Base-by-base conservation (phyloP, 2,797 vertebrate species). In the Dicrostonyx torquatus region DNA sequence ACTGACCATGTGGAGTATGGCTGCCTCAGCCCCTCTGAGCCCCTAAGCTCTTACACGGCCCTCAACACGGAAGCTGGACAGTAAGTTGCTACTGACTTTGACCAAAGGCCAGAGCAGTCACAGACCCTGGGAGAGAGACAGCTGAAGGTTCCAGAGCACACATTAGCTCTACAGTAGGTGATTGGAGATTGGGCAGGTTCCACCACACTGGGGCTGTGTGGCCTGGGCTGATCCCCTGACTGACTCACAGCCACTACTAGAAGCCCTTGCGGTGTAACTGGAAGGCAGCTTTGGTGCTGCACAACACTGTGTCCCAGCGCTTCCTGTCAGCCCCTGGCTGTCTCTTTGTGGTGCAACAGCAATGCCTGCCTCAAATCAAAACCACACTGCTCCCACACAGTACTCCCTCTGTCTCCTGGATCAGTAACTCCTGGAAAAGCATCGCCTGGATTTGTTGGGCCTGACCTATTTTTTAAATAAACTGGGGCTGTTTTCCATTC, bases 381-480 rank as follows among this genome's bases (percentile, higher is more conserved):
- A 72, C 17, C 94, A 73, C 75, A 34, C 48, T 43, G 93, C 86
- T 73, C 88, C 92, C 86, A 64, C 70, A 79, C 10, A 0, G 34
- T 48, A 24, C 77, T 83, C 86, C 72, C 87, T 93, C 94, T 66
- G 86, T 70, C 95, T 94, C 85, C 78, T 13, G 60, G 43, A 89
- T 94, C 85, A 18, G 53, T 70, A 89, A 85, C 77, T 86, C 50
- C 88, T 53, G n/a, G 62, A 86, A 93, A 94, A 86, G 86, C 82
- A 29, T 58, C 72, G 88, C 89, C 62, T 68, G 86, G 82, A 89
- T 95, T 93, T 95, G 90, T 93, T 97, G 92, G 86, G 64, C 68
- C 94, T 97, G 95, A 96, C 92, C 96, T 96, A 94, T 95, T 96
- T 96, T 95, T 97, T 94, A 84, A 96, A 95, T 96, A 97, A 97